Evolutionary conservation across 2,113 vertebrate species (phyloP).

Genomic region (Mus musculus): GRCm39 chr8:120972501-120973000

Average conservation of each 20-base stretch:
- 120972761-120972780: neutral
- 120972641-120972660: neutral
- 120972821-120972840: neutral
- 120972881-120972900: neutral
- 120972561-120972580: neutral
- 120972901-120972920: neutral
- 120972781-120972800: neutral
- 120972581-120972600: neutral
- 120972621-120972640: no score
- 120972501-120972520: neutral
- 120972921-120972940: neutral
- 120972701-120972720: neutral
- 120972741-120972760: neutral
- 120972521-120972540: neutral
- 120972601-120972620: neutral
- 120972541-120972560: neutral
- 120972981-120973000: no score
- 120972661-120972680: neutral
- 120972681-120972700: no score
- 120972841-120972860: neutral
- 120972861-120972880: no score
- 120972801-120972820: neutral
- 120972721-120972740: neutral
- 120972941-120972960: neutral
- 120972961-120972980: neutral